Base-by-base conservation (phyloP, 2,113 vertebrate species). In the Cranoglanis bouderius region DNA sequence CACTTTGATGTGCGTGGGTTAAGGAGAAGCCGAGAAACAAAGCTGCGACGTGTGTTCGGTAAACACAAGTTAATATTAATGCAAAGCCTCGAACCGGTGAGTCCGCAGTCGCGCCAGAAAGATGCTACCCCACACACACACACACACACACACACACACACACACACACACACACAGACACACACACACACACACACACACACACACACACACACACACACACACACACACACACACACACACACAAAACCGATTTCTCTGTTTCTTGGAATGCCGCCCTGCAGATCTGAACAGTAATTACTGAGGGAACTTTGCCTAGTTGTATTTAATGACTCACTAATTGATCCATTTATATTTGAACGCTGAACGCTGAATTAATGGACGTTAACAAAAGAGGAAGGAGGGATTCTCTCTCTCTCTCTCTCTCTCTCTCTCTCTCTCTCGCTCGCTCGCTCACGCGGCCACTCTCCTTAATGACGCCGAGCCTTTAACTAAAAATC, bases 281-380 rank as follows among this genome's bases (percentile, higher is more conserved):
- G 35, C 24, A 77, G 93, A 95, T 94, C 92, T 89, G 91, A 92
- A 91, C 94, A 95, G 93, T 94, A 94, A 94, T 95, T 95, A 94
- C 93, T 90, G 91, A 75, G 87, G 91, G 91, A 94, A 93, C 91
- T 90, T 92, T 90, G 91, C 92, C 93, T 93, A 88, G 93, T 92
- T 94, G 92, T 92, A 93, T 92, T 94, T 95, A 94, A 95, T 95
- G 94, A 95, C 92, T 80, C 90, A 90, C 94, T 95, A 95, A 96
- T 94, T 94, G 92, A 95, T 94, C 94, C 93, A 95, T 93, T 92
- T 94, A 94, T 87, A 87, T 82, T 55, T 82, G 77, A 53, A 87
- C 32, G 18, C 70, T 13, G 51, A 49, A 63, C 26, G 3, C 85
- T 59, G 70, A 65, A 77, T 77, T 86, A 61, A 38, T 40, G 85